Conservation (phyloP, 2,797 vertebrate species). For the Cephalopachus bancanus region DNA sequence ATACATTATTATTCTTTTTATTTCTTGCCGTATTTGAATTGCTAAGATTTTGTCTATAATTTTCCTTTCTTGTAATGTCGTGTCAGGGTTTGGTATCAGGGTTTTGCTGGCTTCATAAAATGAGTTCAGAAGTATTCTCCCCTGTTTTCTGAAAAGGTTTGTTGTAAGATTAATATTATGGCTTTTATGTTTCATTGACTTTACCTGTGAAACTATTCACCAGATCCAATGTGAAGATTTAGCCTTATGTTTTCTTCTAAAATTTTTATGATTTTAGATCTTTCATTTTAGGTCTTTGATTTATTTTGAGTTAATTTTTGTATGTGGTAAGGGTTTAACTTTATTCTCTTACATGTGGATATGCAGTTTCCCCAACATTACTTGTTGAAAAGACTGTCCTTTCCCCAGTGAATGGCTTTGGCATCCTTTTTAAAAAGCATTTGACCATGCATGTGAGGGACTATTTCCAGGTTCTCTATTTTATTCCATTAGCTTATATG, state of each 20-base stretch:
- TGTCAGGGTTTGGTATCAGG: not conserved
- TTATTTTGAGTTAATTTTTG: not conserved
- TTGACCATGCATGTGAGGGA: not conserved
- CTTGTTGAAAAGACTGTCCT: not conserved
- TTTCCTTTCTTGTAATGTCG: conserved; percentile 15
- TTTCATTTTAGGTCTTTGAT: not conserved
- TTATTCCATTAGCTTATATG: not conserved
- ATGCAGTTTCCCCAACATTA: not conserved
- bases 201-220: not conserved
- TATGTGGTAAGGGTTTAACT: not conserved
- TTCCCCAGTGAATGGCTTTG: not conserved
- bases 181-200: not conserved
- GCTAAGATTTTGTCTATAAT: not conserved
- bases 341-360: not conserved
- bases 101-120: not conserved
- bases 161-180: not conserved
- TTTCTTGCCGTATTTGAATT: not conserved
- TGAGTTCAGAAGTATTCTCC: not conserved
- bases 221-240: not conserved
- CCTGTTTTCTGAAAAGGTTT: not conserved
- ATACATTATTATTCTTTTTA: not conserved
- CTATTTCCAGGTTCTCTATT: not conserved
- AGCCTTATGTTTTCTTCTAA: not conserved
- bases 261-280: not conserved
- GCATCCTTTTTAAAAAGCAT: not conserved